Percentiles rank a stretch among this genome's conserved stretches.
phyloP scores from a whole-genome alignment of 2,797 vertebrate genomes.

The Mus spretus region DNA sequence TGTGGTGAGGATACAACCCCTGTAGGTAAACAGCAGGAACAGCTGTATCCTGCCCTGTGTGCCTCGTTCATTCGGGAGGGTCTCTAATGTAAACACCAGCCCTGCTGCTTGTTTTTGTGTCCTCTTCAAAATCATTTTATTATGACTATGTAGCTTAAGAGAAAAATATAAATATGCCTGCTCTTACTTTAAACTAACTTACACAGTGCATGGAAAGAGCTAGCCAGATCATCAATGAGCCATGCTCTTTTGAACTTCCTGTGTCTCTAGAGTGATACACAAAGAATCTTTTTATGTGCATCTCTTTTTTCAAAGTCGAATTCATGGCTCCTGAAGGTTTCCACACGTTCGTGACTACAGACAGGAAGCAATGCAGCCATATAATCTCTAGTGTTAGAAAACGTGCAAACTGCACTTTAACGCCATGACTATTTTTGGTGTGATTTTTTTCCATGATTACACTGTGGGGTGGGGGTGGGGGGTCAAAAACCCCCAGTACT shows the following conservation, averaged over 20 bases:
- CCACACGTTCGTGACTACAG: not conserved
- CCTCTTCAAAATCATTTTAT: constrained; percentile 20
- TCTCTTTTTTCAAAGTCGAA: not conserved
- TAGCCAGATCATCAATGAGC: constrained; percentile 2
- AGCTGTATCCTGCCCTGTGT: constrained; percentile 62
- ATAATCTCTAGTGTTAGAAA: constrained; percentile 34
- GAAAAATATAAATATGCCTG: constrained; percentile 21
- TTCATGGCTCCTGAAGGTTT: constrained; percentile 27
- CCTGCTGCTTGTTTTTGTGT: not conserved
- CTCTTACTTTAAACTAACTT: constrained; percentile 21
- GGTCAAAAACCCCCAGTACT: not conserved
- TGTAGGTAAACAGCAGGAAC: constrained; percentile 68
- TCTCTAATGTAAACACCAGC: constrained; percentile 2
- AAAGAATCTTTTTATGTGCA: not conserved
- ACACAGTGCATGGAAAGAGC: not conserved
- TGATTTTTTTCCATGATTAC: constrained; percentile 19
- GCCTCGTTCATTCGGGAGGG: constrained; percentile 30
- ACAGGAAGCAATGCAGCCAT: not conserved
- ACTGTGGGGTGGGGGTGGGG: not conserved
- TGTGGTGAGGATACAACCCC: constrained; percentile 15
- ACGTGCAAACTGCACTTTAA: constrained; percentile 6
- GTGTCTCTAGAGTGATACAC: not conserved
- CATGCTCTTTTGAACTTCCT: not conserved
- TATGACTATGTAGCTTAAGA: not conserved
- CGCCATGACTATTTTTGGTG: not conserved